Evolutionary conservation across 2,113 vertebrate species (phyloP).

Genomic region (Parotia lawesii): DNA sequence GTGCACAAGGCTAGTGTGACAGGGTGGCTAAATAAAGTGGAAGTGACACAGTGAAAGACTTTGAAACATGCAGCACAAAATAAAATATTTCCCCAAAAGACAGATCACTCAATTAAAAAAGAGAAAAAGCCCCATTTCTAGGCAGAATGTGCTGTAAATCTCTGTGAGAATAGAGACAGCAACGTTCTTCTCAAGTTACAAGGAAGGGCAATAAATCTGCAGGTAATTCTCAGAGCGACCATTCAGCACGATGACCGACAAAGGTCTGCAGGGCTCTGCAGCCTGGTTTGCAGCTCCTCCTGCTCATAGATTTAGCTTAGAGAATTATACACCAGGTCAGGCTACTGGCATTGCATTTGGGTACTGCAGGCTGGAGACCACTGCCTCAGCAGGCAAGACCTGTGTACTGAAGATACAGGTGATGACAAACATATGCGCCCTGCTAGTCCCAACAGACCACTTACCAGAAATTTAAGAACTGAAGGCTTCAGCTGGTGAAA

Average conservation of each 20-base stretch:
- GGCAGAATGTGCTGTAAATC: conserved; percentile 40
- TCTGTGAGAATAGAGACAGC: conserved; percentile 18
- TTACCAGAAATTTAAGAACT: neutral
- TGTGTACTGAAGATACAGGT: neutral
- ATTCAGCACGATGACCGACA: neutral
- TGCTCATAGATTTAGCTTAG: neutral
- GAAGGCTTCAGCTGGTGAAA: neutral
- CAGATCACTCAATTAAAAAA: conserved; percentile 43
- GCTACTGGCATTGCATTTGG: neutral
- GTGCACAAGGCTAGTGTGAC: neutral
- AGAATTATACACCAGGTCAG: neutral
- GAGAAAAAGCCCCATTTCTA: neutral
- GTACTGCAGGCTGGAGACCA: neutral
- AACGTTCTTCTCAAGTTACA: neutral
- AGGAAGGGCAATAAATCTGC: conserved; percentile 34
- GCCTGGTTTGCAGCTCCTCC: neutral
- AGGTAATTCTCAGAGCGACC: neutral
- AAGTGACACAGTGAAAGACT: conserved; percentile 32
- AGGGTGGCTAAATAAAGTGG: neutral
- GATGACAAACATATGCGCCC: neutral
- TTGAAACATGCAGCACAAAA: conserved; percentile 19
- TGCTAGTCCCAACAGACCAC: neutral
- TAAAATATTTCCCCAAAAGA: conserved; percentile 47
- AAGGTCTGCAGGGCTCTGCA: conserved; percentile 7
- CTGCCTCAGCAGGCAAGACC: neutral